A percentile compares a stretch with the other conserved stretches of the same genome.
These are phyloP conservation scores for Drosophila nigrodunni DNA, from an alignment of 1,140 invertebrate species.

Conservation along the genomic window DNA sequence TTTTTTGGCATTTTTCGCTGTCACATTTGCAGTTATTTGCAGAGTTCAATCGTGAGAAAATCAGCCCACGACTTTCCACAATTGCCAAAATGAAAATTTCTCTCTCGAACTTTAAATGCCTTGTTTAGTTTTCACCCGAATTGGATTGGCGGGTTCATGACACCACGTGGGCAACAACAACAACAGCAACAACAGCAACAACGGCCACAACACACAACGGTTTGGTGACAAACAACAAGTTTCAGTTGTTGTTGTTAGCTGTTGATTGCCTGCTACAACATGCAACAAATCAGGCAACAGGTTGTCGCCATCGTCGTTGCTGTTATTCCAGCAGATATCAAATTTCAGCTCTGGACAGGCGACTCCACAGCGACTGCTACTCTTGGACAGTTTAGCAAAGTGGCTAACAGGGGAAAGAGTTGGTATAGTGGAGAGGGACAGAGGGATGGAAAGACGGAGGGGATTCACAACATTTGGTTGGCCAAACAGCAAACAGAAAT, in stretches of 20 bases:
- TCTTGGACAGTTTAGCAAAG: conserved; percentile 14
- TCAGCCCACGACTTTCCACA: conserved; percentile 44
- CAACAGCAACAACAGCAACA: conserved; percentile 22
- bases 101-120: conserved; percentile 40
- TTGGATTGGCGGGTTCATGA: conserved; percentile 60
- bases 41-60: conserved; percentile 43
- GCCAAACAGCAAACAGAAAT: conserved; percentile 33
- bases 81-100: conserved; percentile 37
- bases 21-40: conserved; percentile 6
- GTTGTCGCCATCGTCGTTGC: conserved; percentile 27
- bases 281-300: conserved; percentile 59
- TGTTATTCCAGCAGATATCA: conserved; percentile 45
- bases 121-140: conserved; percentile 54
- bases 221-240: conserved; percentile 59
- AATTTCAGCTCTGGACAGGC: conserved; percentile 45
- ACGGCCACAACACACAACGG: conserved; percentile 12
- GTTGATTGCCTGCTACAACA: conserved; percentile 49
- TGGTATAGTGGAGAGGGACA: background rate
- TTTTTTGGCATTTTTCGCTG: conserved; percentile 4
- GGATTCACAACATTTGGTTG: conserved; percentile 25
- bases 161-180: conserved; percentile 52
- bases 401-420: background rate
- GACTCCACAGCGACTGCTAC: conserved; percentile 23
- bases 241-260: conserved; percentile 39
- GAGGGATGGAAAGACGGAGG: background rate